A percentile compares a stretch with the other conserved stretches of the same genome.
These are phyloP conservation scores for Vannuccia rotundouncinata DNA, from an alignment of 2,888 invertebrate genomes.

Conservation along the genomic window DNA sequence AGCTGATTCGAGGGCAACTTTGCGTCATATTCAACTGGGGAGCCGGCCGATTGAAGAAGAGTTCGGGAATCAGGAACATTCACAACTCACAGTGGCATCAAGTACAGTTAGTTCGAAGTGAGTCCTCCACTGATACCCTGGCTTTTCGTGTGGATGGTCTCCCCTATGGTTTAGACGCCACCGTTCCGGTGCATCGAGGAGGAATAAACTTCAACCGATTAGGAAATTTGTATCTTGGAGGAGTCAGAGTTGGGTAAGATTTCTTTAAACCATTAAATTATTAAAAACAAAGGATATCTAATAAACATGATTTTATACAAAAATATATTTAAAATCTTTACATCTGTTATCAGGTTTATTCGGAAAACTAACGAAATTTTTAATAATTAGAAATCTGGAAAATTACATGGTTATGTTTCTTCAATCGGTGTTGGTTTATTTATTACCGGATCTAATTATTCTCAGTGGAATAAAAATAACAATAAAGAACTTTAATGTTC, in stretches of 20 bases:
- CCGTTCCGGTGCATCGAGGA: not conserved
- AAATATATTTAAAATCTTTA: too few species aligned
- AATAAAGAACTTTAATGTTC: too few species aligned
- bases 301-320: too few species aligned
- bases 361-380: too few species aligned
- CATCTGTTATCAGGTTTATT: too few species aligned
- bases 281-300: too few species aligned
- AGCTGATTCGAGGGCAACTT: not conserved
- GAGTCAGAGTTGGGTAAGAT: not conserved
- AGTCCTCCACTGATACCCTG: not conserved
- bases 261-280: too few species aligned
- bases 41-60: constrained; percentile 6
- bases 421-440: too few species aligned
- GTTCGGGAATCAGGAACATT: not conserved
- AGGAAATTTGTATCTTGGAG: not conserved
- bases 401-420: too few species aligned
- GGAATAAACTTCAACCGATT: not conserved
- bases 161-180: not conserved
- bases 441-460: too few species aligned
- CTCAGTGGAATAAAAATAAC: too few species aligned
- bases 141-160: not conserved
- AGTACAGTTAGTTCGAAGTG: not conserved
- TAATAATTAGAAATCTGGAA: too few species aligned
- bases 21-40: not conserved
- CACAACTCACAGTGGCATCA: not conserved